Conservation (phyloP, 2,113 vertebrate genomes). For the Nipponia nippon region DNA sequence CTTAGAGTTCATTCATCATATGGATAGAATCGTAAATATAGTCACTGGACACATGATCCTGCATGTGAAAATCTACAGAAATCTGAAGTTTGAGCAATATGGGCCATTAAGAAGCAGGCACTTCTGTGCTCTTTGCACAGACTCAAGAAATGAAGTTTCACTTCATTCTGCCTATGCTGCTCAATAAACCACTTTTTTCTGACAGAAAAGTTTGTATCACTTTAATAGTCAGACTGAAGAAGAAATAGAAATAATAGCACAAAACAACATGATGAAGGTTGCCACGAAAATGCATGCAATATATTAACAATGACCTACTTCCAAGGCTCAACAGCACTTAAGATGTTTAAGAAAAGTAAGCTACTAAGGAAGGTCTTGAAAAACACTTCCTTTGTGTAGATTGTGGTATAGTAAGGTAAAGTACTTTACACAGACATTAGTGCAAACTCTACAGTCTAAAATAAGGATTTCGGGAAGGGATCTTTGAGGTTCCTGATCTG, state of each 20-base stretch:
- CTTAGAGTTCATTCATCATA: neutral
- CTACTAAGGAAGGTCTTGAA: neutral
- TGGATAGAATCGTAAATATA: neutral
- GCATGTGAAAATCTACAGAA: neutral
- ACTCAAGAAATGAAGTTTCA: neutral
- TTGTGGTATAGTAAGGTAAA: neutral
- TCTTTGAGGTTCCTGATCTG: neutral
- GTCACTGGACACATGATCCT: neutral
- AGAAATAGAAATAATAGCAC: neutral
- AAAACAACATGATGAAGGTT: neutral
- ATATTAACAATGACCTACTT: neutral
- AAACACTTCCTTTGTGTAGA: neutral
- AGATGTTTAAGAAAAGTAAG: neutral
- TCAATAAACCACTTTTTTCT: neutral
- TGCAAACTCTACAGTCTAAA: neutral
- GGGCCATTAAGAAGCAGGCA: neutral
- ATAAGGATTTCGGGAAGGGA: neutral
- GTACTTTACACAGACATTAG: fast-evolving
- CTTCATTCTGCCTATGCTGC: neutral
- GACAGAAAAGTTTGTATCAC: neutral
- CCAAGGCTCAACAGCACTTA: neutral
- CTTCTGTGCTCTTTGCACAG: neutral
- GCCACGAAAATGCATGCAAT: neutral
- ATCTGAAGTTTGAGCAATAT: neutral
- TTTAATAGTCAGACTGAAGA: neutral